Percentiles rank a stretch among this genome's conserved stretches.
Evolutionary conservation across 2,113 vertebrate species (phyloP).

Genomic region (Nicator chloris): DNA sequence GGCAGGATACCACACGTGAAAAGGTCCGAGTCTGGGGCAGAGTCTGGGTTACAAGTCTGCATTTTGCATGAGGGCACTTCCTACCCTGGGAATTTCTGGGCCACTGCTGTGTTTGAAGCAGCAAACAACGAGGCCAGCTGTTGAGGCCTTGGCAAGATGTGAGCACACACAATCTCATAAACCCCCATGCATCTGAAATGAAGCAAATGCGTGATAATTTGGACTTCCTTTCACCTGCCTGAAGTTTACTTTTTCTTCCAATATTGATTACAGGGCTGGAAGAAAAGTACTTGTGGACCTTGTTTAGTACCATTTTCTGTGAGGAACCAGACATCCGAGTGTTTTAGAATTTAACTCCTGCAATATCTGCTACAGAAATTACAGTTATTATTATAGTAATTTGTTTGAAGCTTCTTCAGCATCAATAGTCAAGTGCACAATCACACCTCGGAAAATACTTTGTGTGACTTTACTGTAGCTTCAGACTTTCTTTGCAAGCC

Average conservation of each 20-base stretch:
- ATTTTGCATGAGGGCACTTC: background rate
- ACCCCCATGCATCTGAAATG: background rate
- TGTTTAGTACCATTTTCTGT: background rate
- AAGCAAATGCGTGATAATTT: background rate
- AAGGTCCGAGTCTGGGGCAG: background rate
- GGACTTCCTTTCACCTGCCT: background rate
- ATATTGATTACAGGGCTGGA: background rate
- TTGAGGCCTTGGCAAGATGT: background rate
- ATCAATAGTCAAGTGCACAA: background rate
- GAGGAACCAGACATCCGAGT: accelerated
- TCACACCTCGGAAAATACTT: background rate
- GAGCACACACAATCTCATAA: background rate
- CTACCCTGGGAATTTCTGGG: background rate
- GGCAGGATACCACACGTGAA: accelerated
- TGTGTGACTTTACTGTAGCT: background rate
- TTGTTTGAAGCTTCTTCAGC: background rate
- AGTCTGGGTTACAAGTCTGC: background rate
- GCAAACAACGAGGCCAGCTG: accelerated
- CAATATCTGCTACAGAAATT: background rate
- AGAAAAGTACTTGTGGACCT: background rate
- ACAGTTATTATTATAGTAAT: background rate
- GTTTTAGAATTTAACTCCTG: background rate
- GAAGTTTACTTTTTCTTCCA: background rate
- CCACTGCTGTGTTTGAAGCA: background rate
- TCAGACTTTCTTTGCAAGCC: background rate